Base-by-base conservation (phyloP, 2,888 invertebrate genomes). In the Barypeithes pellucidus region DNA sequence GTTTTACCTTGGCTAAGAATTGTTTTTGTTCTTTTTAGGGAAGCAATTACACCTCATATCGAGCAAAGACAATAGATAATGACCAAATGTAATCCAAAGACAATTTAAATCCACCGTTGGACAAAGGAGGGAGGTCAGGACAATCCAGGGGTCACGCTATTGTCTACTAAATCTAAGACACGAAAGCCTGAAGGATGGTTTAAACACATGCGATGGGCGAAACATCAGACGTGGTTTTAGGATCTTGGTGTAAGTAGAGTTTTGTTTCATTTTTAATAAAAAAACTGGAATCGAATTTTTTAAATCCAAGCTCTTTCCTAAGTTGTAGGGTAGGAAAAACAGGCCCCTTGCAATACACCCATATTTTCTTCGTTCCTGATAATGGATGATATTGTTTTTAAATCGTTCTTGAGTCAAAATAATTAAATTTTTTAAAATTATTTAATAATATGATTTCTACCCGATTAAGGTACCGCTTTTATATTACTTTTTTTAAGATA, bases 111-210 rank as follows among this genome's bases (percentile, higher is more conserved):
- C 83, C 82, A 81, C 82, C 80, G 80, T 36, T 81, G 84, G 82
- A 84, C 83, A 83, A 82, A 73, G 76, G 78, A 77, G 78, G 79
- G 78, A 77, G 80, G 76, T 77, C 76, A 79, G 82, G 82, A 83
- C 83, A 83, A 80, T 81, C 80, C 81, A 83, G 82, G 83, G 84
- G 83, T 85, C 86, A 86, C 86, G 85, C 85, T 81, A 86, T 85
- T 82, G 82, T 80, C 81, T 82, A 85, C 83, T 86, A 85, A 85
- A 86, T 85, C 84, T 85, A 83, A 82, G 81, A 80, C 77, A 81
- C 82, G 82, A 81, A 82, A 82, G 79, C 81, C 80, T 82, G 83
- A 84, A 83, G 82, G 82, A 85, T 85, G 82, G 82, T 81, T 80
- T 78, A 78, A 78, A 82, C 81, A 82, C 85, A 85, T 85, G 85